Evolutionary conservation across 2,888 invertebrate species (phyloP), one percentile per base, ranked within the genome.

Genomic region (Sinhomidia bicolor): DNA sequence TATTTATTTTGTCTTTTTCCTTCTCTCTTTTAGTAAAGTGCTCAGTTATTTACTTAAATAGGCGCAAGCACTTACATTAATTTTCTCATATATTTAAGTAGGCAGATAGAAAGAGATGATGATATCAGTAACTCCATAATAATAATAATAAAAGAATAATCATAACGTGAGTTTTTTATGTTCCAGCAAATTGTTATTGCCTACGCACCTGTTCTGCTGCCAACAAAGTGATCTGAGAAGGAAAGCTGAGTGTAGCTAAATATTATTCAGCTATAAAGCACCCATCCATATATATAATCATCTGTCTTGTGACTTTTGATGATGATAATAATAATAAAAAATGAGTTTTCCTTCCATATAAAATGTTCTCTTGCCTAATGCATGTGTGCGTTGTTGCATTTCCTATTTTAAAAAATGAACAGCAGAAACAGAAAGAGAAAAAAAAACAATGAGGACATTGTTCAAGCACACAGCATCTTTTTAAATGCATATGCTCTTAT

Each of bases 121-220:
- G 36, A 29, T 76, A 76, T 76, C 76, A 76, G 29, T 76, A 14
- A 76, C 76, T 76, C 51, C 76, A 74, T 65, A 10, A 68, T 76
- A 76, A 76, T 76, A 76, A 41, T 20, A 44, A 41, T 74, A 74
- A 5, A 57, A 57, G 7, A 57, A 20, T 47, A 47, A 29, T 79
- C n/a, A n/a, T n/a, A n/a, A n/a, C n/a, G n/a, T n/a, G n/a, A 60
- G 26, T 17, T 32, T 65, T 68, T 65, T 51, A 82, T 36, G 65
- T 71, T 32, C 47, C 51, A 14, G n/a, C 44, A 82, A 82, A 82
- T 74, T 84, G 83, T 84, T 84, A 84, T 84, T 51, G 44, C 57
- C 60, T 44, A 74, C 57, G 74, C 83, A 84, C 83, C 83, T 84
- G 83, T 44, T 74, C 51, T 51, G 36, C 41, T 54, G 44, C 47